Evolutionary conservation across 2,888 invertebrate genomes (phyloP), one percentile per base, ranked within the genome.

Genomic region (Sialis fuliginosa): DNA sequence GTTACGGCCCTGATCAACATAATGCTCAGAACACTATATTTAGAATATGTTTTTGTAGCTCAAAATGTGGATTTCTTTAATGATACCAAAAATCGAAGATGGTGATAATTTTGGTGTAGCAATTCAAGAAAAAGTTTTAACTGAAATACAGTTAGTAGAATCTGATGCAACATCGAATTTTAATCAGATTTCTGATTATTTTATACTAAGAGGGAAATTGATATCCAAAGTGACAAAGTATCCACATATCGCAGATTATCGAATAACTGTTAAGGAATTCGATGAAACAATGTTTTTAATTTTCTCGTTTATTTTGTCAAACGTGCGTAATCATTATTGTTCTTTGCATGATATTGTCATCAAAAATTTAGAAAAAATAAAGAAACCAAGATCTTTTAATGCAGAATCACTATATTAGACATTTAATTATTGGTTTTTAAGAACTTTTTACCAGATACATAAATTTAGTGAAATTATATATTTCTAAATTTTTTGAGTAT

Each of bases 41-140:
- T n/a, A n/a, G n/a, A n/a, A n/a, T n/a, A n/a, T n/a, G 22, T 22
- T 34, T 56, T 73, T 70, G 43, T 65, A 91, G 79, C 69, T 93
- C 54, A 93, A 95, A 74, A 92, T 97, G 95, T 98, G 97, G 97
- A 90, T 98, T 57, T 91, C 93, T 6, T 93, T 95, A 62, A 82
- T 96, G 78, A 97, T 98, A 65, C 97, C 97, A 3, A 92, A 95
- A 72, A 97, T 97, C 58, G 97, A 98, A 69, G 97, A 98, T 63
- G 97, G 97, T 47, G 98, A 98, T 68, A 98, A 98, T 64, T 98
- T 98, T 68, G 97, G 97, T 41, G 97, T 98, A 2, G 93, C 93
- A 49, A 90, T 97, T 62, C 96, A 97, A 72, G 97, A 98, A 66
- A 97, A 97, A 61, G 93, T 95, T 0, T 71, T 98, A 44, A 91